Evolutionary conservation across 2,113 vertebrate genomes (phyloP).

Genomic region (Panthera tigris): DNA sequence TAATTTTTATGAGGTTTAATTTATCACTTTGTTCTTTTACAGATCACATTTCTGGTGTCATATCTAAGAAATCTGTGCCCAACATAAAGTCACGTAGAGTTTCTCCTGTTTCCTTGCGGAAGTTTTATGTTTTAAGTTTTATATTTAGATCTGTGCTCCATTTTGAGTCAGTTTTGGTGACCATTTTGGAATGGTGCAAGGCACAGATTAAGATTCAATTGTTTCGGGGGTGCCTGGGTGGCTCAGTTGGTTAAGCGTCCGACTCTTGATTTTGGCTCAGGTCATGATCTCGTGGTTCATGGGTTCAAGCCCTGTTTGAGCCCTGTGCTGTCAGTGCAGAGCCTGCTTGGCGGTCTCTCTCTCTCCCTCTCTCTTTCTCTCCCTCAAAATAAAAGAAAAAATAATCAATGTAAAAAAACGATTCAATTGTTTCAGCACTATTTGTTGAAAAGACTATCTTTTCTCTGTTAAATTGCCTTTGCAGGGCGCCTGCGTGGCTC

Average conservation of each 20-base stretch:
- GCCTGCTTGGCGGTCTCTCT: too few species aligned
- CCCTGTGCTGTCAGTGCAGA: too few species aligned
- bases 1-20: not conserved
- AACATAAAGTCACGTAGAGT: not conserved
- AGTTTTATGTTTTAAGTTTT: not conserved
- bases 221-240: not conserved
- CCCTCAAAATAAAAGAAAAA: too few species aligned
- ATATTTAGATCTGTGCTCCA: not conserved
- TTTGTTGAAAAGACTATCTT: not conserved
- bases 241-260: too few species aligned
- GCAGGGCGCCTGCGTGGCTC: not conserved
- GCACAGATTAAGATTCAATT: not conserved
- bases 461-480: not conserved
- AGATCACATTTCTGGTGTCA: not conserved
- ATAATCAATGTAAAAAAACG: not conserved
- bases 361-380: too few species aligned
- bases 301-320: too few species aligned
- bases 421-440: not conserved
- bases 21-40: not conserved
- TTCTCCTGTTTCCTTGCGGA: constrained; percentile 16
- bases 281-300: too few species aligned
- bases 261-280: too few species aligned
- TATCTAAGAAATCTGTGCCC: not conserved
- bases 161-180: not conserved
- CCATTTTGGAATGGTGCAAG: not conserved